Evolutionary conservation across 1,140 invertebrate species (phyloP).

Genomic region (Drosophila equinoxialis): DNA sequence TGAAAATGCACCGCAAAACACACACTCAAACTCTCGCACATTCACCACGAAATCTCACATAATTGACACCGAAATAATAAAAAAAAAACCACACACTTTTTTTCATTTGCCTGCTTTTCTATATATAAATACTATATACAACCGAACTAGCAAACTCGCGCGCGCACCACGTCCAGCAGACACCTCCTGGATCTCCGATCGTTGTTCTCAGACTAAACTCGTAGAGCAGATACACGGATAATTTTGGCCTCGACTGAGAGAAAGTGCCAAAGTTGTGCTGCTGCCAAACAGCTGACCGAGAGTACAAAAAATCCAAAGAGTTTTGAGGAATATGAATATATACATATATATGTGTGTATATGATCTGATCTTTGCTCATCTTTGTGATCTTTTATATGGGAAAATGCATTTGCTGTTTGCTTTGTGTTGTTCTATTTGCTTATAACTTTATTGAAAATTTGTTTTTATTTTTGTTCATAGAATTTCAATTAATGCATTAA

Average conservation of each 20-base stretch:
- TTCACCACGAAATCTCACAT: conserved; percentile 29
- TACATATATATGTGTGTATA: neutral
- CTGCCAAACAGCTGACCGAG: conserved; percentile 31
- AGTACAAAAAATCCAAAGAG: conserved; percentile 15
- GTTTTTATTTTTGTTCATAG: neutral
- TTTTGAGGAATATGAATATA: conserved; percentile 11
- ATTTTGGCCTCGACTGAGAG: conserved; percentile 1
- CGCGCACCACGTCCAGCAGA: conserved; percentile 79
- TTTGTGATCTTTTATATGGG: neutral
- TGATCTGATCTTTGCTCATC: conserved; percentile 9
- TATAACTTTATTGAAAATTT: conserved; percentile 1
- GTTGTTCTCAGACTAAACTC: conserved; percentile 81
- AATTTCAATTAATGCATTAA: conserved; percentile 9
- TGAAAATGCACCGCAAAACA: conserved; percentile 33
- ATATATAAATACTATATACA: conserved; percentile 80
- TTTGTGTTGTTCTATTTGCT: conserved; percentile 10
- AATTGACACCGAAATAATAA: conserved; percentile 43
- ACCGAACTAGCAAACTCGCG: conserved; percentile 42
- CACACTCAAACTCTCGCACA: conserved; percentile 28
- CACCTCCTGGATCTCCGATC: conserved; percentile 82
- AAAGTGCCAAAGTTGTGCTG: conserved; percentile 25
- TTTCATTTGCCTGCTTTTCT: conserved; percentile 48
- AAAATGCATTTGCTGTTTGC: conserved; percentile 29
- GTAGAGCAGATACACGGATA: conserved; percentile 18
- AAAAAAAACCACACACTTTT: conserved; percentile 17